Conservation (phyloP, 1,140 invertebrate species). For the Pseudomyrmex sp. region DNA sequence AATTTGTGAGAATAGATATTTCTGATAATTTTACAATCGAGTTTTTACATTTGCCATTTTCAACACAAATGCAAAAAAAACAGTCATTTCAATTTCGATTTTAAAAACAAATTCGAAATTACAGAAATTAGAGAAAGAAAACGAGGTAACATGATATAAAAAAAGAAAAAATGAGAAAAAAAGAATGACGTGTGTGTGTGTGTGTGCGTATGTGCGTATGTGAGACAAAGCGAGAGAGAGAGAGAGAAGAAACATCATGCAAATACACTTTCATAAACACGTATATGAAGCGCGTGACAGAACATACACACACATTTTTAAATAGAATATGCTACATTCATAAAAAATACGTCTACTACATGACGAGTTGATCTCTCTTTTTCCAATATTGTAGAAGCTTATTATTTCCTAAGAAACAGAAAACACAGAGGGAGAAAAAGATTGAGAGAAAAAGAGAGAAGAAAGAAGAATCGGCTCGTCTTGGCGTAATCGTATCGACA, state of each 20-base stretch:
- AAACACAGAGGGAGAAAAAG: no score
- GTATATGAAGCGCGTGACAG: conserved; percentile 57
- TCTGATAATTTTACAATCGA: conserved; percentile 50
- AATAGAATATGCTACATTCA: conserved; percentile 74
- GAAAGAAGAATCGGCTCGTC: conserved; percentile 72
- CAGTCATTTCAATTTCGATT: conserved; percentile 74
- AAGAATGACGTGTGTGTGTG: neutral
- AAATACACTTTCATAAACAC: conserved; percentile 58
- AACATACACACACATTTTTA: conserved; percentile 72
- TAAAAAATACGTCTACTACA: conserved; percentile 69
- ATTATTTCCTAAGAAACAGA: conserved; percentile 18
- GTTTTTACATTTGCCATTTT: conserved; percentile 45
- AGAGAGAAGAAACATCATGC: conserved; percentile 69
- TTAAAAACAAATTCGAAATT: conserved; percentile 35
- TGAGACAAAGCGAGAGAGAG: conserved; percentile 18
- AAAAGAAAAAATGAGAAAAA: neutral
- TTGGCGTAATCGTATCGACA: conserved; percentile 74
- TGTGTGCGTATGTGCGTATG: conserved; percentile 4
- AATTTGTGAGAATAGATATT: conserved; percentile 41
- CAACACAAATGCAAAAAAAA: conserved; percentile 62
- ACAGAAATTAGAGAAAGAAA: conserved; percentile 27
- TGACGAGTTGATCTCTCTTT: conserved; percentile 72
- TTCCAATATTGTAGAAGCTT: conserved; percentile 26
- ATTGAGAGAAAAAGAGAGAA: neutral
- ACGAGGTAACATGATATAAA: conserved; percentile 6